A percentile compares a stretch with the other conserved stretches of the same genome.
Conservation (phyloP, 2,113 vertebrate genomes). For the Dasyornis broadbenti region DNA sequence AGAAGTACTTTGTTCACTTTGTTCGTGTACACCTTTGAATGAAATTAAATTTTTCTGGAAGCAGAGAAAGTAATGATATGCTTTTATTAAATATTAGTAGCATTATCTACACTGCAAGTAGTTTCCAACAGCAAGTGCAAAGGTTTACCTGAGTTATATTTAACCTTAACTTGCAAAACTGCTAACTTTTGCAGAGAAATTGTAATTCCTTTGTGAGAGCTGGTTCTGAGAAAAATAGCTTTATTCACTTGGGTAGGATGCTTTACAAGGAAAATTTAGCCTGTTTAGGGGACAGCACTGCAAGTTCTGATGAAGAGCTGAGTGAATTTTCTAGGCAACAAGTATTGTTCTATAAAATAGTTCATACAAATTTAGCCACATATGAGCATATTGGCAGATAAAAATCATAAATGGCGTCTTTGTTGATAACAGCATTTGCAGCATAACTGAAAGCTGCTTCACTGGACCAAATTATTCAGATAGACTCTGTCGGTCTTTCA, state of each 20-base stretch:
- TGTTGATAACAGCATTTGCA: neutral
- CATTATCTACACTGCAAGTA: neutral
- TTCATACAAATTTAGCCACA: neutral
- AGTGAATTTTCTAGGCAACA: neutral
- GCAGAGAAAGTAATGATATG: neutral
- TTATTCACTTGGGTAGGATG: neutral
- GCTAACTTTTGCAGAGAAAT: neutral
- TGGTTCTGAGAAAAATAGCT: neutral
- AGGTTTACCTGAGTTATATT: neutral
- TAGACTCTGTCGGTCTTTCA: neutral
- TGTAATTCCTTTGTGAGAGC: neutral
- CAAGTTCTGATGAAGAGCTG: neutral
- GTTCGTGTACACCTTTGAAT: neutral
- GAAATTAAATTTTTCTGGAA: neutral
- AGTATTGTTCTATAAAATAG: neutral
- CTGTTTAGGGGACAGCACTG: neutral
- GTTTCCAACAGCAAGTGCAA: neutral
- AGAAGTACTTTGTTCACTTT: constrained; percentile 2
- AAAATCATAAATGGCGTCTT: neutral
- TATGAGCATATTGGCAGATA: neutral
- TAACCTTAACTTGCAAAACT: neutral
- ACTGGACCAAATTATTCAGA: neutral
- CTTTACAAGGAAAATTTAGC: neutral
- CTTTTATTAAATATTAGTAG: neutral
- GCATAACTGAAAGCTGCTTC: neutral